Conservation (phyloP, 2,888 invertebrate species). For the Epinotia brunnichana region DNA sequence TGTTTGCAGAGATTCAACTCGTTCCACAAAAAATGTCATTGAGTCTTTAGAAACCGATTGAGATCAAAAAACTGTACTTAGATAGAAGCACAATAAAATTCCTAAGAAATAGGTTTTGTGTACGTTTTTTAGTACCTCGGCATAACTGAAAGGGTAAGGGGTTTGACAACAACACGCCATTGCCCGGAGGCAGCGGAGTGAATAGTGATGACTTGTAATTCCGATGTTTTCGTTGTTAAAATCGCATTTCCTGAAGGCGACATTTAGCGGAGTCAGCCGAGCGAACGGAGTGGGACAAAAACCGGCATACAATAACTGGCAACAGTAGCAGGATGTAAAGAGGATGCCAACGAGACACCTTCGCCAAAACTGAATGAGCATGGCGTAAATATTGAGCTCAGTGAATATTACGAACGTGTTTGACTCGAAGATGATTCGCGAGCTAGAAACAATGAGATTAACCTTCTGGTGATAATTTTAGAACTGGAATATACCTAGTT, state of each 20-base stretch:
- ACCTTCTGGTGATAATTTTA: constrained; percentile 8
- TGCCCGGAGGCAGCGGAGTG: constrained; percentile 77
- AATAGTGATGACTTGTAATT: constrained; percentile 79
- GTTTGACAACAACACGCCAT: constrained; percentile 77
- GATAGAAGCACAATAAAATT: constrained; percentile 45
- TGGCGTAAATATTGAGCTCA: constrained; percentile 39
- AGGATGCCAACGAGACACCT: constrained; percentile 73
- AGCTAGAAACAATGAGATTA: constrained; percentile 5
- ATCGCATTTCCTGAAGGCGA: constrained; percentile 80
- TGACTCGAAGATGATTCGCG: background rate
- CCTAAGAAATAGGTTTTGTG: constrained; percentile 56
- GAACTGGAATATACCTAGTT: constrained; percentile 28
- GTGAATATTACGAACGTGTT: constrained; percentile 30
- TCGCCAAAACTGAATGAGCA: constrained; percentile 50
- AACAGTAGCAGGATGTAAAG: constrained; percentile 66
- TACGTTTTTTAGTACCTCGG: constrained; percentile 66
- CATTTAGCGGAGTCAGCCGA: constrained; percentile 72
- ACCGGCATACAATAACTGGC: constrained; percentile 70
- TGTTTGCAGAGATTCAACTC: constrained; percentile 39
- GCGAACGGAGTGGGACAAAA: constrained; percentile 72
- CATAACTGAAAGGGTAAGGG: constrained; percentile 69
- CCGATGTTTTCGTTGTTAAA: constrained; percentile 81
- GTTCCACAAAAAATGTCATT: constrained; percentile 38
- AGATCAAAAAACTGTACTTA: constrained; percentile 37
- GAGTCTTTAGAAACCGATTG: constrained; percentile 40